Conservation (phyloP, 2,888 invertebrate species). For the Limenitis camilla region DNA sequence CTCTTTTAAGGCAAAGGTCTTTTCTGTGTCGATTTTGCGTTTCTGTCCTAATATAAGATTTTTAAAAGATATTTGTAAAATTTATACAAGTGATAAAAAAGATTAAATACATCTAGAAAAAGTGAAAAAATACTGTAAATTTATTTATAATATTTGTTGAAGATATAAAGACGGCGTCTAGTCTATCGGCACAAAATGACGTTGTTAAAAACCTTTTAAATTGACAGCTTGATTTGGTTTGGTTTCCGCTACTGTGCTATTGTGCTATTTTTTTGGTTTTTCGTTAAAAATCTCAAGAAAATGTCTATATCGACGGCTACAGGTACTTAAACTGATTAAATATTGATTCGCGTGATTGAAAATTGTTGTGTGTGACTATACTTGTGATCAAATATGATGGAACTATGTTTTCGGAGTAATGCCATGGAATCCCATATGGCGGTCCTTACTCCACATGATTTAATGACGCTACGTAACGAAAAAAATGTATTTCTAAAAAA, state of each 20-base stretch:
- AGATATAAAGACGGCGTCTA: conserved; percentile 20
- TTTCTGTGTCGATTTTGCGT: conserved; percentile 30
- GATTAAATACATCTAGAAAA: not conserved
- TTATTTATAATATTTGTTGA: conserved; percentile 3
- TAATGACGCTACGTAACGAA: conserved; percentile 63
- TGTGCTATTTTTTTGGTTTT: conserved; percentile 71
- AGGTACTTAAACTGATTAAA: conserved; percentile 49
- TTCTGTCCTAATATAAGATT: conserved; percentile 3
- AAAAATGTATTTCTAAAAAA: conserved; percentile 29
- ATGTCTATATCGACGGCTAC: conserved; percentile 72
- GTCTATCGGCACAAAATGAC: conserved; percentile 42
- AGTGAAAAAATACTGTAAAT: not conserved
- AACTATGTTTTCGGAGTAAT: conserved; percentile 69
- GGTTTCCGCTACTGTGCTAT: conserved; percentile 74
- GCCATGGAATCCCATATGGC: conserved; percentile 75
- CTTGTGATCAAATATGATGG: conserved; percentile 55
- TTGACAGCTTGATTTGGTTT: conserved; percentile 75
- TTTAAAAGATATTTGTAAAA: not conserved
- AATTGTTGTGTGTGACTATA: conserved; percentile 32
- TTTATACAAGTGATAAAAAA: not conserved
- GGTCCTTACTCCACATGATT: conserved; percentile 73
- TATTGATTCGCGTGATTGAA: conserved; percentile 33
- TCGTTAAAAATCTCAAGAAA: conserved; percentile 54
- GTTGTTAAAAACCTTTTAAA: conserved; percentile 55
- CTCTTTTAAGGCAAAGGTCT: conserved; percentile 51